Percentiles rank a stretch among this genome's conserved stretches.
phyloP scores from a whole-genome alignment of 2,113 vertebrate species.

The Erythrocebus patas region DNA sequence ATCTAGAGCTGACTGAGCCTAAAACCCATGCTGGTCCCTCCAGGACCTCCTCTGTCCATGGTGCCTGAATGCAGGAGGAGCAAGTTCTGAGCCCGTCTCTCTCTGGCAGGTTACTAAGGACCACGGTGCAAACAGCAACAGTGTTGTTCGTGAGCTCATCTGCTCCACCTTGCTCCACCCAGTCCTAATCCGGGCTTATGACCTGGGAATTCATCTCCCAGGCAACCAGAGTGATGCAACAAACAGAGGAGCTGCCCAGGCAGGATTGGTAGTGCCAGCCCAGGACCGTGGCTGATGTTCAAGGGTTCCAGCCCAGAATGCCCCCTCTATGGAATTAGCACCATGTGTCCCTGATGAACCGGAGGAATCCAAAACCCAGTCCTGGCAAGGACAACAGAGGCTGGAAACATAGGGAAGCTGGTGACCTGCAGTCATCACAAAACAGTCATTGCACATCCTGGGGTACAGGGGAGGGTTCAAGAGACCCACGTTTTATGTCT shows the following conservation, averaged over 20 bases:
- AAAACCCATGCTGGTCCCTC: accelerated
- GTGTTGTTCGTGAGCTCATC: slow-evolving; percentile 56
- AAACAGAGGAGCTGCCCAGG: slow-evolving; percentile 53
- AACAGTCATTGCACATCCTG: background rate
- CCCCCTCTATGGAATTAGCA: background rate
- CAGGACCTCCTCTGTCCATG: background rate
- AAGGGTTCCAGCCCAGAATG: background rate
- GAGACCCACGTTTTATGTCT: background rate
- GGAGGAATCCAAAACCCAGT: background rate
- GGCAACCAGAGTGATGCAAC: slow-evolving; percentile 61
- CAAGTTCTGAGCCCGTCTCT: background rate
- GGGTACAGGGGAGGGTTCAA: background rate
- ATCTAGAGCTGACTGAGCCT: background rate
- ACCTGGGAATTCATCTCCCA: slow-evolving; percentile 49
- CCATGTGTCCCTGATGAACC: background rate
- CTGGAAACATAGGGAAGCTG: background rate
- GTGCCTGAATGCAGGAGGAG: background rate
- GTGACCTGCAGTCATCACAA: background rate
- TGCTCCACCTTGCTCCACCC: slow-evolving; percentile 40
- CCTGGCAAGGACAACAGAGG: background rate
- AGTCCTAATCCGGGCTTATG: background rate
- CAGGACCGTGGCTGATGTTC: accelerated
- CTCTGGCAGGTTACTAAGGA: slow-evolving; percentile 44
- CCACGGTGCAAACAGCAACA: background rate
- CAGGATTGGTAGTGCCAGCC: background rate